These are phyloP conservation scores for Sclerodermus sp. DNA, from an alignment of 2,888 invertebrate species.

Conservation along the genomic window DNA sequence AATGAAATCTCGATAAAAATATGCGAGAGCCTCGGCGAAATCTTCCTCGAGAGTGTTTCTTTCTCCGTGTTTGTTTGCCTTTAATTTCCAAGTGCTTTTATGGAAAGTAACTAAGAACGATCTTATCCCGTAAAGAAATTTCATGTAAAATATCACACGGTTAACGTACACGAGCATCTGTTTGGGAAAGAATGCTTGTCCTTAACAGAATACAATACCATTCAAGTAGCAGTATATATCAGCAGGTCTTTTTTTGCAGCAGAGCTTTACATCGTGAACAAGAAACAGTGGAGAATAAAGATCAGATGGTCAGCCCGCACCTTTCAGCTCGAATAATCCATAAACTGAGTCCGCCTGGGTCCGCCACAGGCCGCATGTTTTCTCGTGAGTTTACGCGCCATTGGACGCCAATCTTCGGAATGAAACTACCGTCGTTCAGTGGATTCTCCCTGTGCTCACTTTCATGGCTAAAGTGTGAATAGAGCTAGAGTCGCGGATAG, in stretches of 20 bases:
- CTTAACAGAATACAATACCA: too few relatives aligned
- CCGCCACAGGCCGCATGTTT: conserved; percentile 31
- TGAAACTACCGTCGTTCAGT: conserved; percentile 36
- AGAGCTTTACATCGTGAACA: too few relatives aligned
- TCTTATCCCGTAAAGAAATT: too few relatives aligned
- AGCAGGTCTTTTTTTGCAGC: too few relatives aligned
- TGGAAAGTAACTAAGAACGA: too few relatives aligned
- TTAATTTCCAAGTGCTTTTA: too few relatives aligned
- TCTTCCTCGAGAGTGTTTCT: background rate
- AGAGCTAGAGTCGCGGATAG: conserved; percentile 8
- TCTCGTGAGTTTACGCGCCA: conserved; percentile 45
- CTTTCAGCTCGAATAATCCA: conserved; percentile 26
- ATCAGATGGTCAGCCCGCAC: conserved; percentile 23
- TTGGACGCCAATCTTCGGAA: conserved; percentile 48
- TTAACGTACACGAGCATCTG: too few relatives aligned
- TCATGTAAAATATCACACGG: too few relatives aligned
- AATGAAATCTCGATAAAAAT: too few relatives aligned
- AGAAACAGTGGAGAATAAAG: conserved; percentile 28
- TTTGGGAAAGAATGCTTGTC: too few relatives aligned
- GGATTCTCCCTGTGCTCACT: conserved; percentile 19
- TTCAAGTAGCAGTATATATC: too few relatives aligned
- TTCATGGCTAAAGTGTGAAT: conserved; percentile 5
- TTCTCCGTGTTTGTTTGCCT: too few relatives aligned
- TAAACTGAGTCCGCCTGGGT: conserved; percentile 19
- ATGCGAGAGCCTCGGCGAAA: background rate